Conservation (phyloP, 1,140 invertebrate genomes). For the Solen grandis region DNA sequence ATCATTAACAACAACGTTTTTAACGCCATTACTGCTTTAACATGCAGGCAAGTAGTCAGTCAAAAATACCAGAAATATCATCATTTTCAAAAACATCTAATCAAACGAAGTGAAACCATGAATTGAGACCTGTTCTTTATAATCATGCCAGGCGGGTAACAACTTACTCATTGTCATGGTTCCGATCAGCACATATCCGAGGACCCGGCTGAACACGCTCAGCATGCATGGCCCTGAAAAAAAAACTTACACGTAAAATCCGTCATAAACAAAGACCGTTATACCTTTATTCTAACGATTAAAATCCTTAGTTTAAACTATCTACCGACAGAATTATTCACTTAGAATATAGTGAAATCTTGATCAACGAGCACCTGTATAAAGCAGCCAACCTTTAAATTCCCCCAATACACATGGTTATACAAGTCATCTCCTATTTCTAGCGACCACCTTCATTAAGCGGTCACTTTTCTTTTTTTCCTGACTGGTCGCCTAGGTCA, state of each 20-base stretch:
- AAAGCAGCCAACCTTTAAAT: neutral
- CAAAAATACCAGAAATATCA: neutral
- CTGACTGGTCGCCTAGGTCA: too few species aligned
- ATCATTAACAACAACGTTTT: neutral
- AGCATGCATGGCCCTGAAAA: constrained; percentile 50
- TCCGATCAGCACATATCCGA: constrained; percentile 43
- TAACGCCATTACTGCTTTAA: too few species aligned
- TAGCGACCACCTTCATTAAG: too few species aligned
- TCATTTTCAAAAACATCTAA: neutral
- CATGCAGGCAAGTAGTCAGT: neutral
- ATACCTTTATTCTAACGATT: neutral
- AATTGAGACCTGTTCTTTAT: neutral
- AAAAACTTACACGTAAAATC: too few species aligned
- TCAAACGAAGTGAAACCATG: neutral
- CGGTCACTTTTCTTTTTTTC: too few species aligned
- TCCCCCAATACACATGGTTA: neutral
- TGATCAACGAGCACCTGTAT: neutral
- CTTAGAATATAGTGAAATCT: neutral
- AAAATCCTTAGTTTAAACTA: neutral
- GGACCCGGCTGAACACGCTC: constrained; percentile 30
- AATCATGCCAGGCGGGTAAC: neutral
- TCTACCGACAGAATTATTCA: neutral
- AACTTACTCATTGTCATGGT: constrained; percentile 53
- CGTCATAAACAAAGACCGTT: neutral
- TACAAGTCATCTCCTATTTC: too few species aligned